Evolutionary conservation across 2,888 invertebrate genomes (phyloP).

Genomic region (Aspidiotus destructor): DNA sequence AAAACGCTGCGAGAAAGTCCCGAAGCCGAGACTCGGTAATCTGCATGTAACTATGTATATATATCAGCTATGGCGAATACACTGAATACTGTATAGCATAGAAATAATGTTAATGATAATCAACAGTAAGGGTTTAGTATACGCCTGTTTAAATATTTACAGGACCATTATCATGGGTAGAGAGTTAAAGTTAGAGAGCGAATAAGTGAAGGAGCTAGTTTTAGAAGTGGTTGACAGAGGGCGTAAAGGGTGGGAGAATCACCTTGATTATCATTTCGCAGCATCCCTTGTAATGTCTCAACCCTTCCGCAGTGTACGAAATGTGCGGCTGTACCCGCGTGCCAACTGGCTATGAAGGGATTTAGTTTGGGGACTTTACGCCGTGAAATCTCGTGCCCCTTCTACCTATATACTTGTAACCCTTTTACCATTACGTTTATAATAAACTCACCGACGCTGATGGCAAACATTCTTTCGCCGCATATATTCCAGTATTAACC

Average conservation of each 20-base stretch:
- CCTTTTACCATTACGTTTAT: conserved; percentile 29
- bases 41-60: neutral
- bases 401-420: conserved; percentile 22
- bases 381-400: conserved; percentile 31
- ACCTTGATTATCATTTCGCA: conserved; percentile 33
- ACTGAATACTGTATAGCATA: conserved; percentile 24
- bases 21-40: neutral
- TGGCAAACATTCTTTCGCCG: conserved; percentile 31
- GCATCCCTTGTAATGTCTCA: conserved; percentile 31
- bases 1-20: conserved; percentile 1
- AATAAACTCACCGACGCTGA: conserved; percentile 30
- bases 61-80: conserved; percentile 19
- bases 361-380: conserved; percentile 32
- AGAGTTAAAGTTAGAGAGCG: conserved; percentile 33
- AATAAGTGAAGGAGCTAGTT: conserved; percentile 33
- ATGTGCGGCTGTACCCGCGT: conserved; percentile 27
- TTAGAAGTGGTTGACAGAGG: conserved; percentile 33
- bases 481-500: conserved; percentile 32
- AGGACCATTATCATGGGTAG: conserved; percentile 32
- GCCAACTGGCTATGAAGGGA: conserved; percentile 32
- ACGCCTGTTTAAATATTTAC: conserved; percentile 33
- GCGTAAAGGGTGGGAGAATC: conserved; percentile 32
- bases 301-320: conserved; percentile 25
- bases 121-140: conserved; percentile 33
- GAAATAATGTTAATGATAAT: conserved; percentile 33